phyloP scores from a whole-genome alignment of 1,140 invertebrate genomes.

The Drosophila sucinea region DNA sequence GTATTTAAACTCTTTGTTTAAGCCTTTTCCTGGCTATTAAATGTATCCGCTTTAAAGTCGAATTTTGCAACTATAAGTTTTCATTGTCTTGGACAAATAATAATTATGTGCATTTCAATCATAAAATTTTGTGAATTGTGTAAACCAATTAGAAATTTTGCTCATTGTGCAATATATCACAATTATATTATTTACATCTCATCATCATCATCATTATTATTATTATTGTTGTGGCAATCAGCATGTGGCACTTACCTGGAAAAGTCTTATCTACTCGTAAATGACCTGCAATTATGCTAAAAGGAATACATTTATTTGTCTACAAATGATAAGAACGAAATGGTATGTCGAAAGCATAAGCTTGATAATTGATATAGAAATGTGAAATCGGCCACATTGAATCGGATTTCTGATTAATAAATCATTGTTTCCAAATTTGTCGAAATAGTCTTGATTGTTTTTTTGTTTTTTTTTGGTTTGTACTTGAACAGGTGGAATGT shows the following conservation, averaged over 20 bases:
- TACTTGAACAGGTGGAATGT: conserved; percentile 30
- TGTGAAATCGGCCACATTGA: neutral
- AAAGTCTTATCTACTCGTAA: neutral
- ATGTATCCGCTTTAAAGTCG: too few relatives aligned
- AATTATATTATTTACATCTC: neutral
- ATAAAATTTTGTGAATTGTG: neutral
- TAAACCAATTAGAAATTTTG: neutral
- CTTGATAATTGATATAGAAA: conserved; percentile 2
- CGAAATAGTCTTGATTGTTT: neutral
- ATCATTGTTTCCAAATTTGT: neutral
- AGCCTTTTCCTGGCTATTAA: too few relatives aligned
- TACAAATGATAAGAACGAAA: neutral
- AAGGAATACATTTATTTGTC: neutral
- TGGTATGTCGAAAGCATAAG: neutral
- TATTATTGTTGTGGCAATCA: too few relatives aligned
- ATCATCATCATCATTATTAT: neutral
- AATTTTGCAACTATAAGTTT: too few relatives aligned
- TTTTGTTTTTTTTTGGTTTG: neutral
- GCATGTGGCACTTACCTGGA: neutral
- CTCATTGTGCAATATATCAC: neutral
- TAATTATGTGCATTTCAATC: too few relatives aligned
- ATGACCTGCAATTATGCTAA: neutral
- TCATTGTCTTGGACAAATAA: too few relatives aligned
- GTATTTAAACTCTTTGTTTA: too few relatives aligned
- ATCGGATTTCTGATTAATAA: neutral